Base-by-base conservation (phyloP, 2,797 vertebrate genomes). In the Anguilla megastoma region DNA sequence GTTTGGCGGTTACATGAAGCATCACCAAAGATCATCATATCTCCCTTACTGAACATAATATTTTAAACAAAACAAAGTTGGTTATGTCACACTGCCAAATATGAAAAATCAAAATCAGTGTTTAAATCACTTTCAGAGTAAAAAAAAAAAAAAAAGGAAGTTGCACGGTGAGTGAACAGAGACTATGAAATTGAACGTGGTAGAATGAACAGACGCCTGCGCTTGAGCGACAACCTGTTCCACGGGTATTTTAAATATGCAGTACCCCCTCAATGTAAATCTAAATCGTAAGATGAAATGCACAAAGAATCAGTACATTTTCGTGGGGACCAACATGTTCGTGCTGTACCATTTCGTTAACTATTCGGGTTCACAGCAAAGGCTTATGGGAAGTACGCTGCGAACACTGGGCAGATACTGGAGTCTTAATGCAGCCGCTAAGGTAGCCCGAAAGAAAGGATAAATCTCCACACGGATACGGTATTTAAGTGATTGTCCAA, bases 311-410 rank as follows among this genome's bases (percentile, higher is more conserved):
- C 14, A 3, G 74, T n/a, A 76, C 36, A 63, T 83, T 58, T n/a
- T 80, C 56, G 56, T 58, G 56, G 56, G 14, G 56, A 58, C 56
- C 56, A 16, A 58, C 16, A 76, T 76, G 52, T 24, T 60, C 87
- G 52, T 10, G 83, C 83, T 76, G 24, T 71, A 89, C 87, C 86
- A 84, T 89, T 79, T 69, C 48, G 48, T 87, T 71, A 69, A 87
- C 80, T 82, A 85, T 60, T 87, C 85, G 54, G 82, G 87, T 89
- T 54, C 84, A 86, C 82, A 88, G 90, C 91, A 91, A 90, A 91
- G 90, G 50, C 90, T 92, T 89, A 84, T 90, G 90, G 90, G 90
- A 90, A 90, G 82, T 63, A 86, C 80, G 88, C 88, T 85, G 27
- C 50, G 48, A 84, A 85, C 86, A 85, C 83, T 86, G 86, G 89